phyloP scores from a whole-genome alignment of 2,797 vertebrate genomes.

The Thaleichthys pacificus region DNA sequence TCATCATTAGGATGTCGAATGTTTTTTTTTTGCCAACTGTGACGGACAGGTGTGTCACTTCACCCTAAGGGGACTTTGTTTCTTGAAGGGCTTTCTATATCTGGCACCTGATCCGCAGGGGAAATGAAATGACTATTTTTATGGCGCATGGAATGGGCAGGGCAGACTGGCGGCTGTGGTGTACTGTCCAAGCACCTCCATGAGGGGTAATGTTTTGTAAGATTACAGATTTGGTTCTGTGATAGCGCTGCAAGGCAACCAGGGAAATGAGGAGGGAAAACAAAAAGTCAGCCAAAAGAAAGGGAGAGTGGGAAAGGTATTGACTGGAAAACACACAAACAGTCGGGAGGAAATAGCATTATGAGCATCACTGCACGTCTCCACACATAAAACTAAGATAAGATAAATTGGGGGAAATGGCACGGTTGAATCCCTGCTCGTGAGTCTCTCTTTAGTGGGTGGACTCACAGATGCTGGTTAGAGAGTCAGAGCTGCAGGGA shows the following conservation, averaged over 20 bases:
- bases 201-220: slow-evolving; percentile 39
- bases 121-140: slow-evolving; percentile 37
- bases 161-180: slow-evolving; percentile 13
- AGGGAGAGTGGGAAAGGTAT: slow-evolving; percentile 22
- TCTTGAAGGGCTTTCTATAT: slow-evolving; percentile 39
- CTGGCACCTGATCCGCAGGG: slow-evolving; percentile 37
- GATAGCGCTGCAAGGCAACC: slow-evolving; percentile 36
- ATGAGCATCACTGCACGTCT: slow-evolving; percentile 3
- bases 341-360: not conserved
- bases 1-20: slow-evolving; percentile 18
- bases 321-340: slow-evolving; percentile 7
- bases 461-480: not conserved
- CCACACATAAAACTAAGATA: not conserved
- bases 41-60: slow-evolving; percentile 44
- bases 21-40: slow-evolving; percentile 18
- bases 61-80: slow-evolving; percentile 40
- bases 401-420: not conserved
- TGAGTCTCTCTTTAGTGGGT: not conserved
- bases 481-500: not conserved
- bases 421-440: not conserved
- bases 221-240: slow-evolving; percentile 37
- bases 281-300: slow-evolving; percentile 1
- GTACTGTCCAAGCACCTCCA: slow-evolving; percentile 10
- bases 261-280: slow-evolving; percentile 38
- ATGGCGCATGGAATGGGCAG: slow-evolving; percentile 21